Base-by-base conservation (phyloP, 1,140 invertebrate genomes). In the Bradysia coprophila region DNA sequence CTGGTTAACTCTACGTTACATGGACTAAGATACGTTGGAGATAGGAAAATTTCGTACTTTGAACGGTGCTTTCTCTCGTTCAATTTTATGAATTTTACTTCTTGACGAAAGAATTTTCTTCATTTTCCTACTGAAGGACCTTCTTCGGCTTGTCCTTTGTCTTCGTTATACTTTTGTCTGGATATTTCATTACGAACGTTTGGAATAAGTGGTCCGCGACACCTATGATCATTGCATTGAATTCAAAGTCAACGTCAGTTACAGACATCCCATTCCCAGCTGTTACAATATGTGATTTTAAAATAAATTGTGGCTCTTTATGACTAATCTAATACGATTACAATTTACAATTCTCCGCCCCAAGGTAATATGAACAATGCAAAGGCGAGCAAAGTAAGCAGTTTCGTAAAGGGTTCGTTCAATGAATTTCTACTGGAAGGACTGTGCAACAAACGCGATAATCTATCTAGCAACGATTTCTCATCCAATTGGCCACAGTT, bases 281-380 rank as follows among this genome's bases (percentile, higher is more conserved):
- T 1, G 63, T 86, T 4, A 86, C 81, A 1, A 73, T 86, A 41
- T 86, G n/a, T n/a, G n/a, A n/a, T n/a, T n/a, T n/a, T n/a, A n/a
- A n/a, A n/a, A n/a, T n/a, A n/a, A n/a, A n/a, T n/a, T n/a, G n/a
- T n/a, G n/a, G n/a, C n/a, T n/a, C n/a, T n/a, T n/a, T n/a, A n/a
- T n/a, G n/a, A n/a, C n/a, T n/a, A n/a, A n/a, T n/a, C n/a, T n/a
- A n/a, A n/a, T n/a, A n/a, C n/a, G n/a, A n/a, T n/a, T n/a, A n/a
- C n/a, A n/a, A n/a, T n/a, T n/a, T n/a, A n/a, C n/a, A n/a, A n/a
- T n/a, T n/a, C n/a, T n/a, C n/a, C n/a, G n/a, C n/a, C n/a, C n/a
- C n/a, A n/a, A n/a, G n/a, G 82, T 46, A 85, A 82, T 52, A 76
- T 83, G 52, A 86, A 86, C 54, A 75, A 78, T 52, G 78, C 71